phyloP scores from a whole-genome alignment of 2,797 vertebrate genomes.

The Microctenopoma lineatum region DNA sequence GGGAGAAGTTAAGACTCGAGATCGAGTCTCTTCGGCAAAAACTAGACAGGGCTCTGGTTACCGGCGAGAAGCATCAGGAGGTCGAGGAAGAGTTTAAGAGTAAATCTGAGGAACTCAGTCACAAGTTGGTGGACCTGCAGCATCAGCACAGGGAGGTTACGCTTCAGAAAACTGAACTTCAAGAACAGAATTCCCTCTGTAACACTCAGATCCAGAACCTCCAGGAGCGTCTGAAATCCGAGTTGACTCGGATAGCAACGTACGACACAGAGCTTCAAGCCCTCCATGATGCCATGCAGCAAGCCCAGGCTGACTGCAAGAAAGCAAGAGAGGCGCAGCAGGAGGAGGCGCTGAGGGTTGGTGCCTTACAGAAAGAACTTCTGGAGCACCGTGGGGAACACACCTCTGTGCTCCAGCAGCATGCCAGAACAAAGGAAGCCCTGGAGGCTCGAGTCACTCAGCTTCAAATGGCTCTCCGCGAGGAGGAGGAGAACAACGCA shows the following conservation, averaged over 20 bases:
- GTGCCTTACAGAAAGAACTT: constrained; percentile 82
- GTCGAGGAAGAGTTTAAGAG: constrained; percentile 76
- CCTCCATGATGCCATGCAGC: constrained; percentile 78
- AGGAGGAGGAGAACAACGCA: constrained; percentile 85
- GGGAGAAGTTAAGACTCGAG: constrained; percentile 79
- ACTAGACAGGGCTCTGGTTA: constrained; percentile 77
- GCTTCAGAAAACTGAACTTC: constrained; percentile 75
- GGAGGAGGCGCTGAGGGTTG: constrained; percentile 75
- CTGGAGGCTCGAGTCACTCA: constrained; percentile 80
- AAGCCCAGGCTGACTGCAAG: constrained; percentile 82
- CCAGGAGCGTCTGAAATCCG: constrained; percentile 82
- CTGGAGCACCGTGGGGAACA: constrained; percentile 69
- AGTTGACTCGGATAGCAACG: constrained; percentile 78
- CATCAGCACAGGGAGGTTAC: constrained; percentile 72
- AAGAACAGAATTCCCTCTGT: constrained; percentile 78
- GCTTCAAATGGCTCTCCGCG: constrained; percentile 74
- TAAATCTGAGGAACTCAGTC: constrained; percentile 78
- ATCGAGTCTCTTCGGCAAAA: constrained; percentile 81
- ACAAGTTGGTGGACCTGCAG: constrained; percentile 81
- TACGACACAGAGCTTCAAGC: constrained; percentile 84
- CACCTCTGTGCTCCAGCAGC: constrained; percentile 77
- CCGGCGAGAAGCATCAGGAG: constrained; percentile 78
- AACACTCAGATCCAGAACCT: constrained; percentile 74
- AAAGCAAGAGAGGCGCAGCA: constrained; percentile 70
- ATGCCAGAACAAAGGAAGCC: constrained; percentile 74